Evolutionary conservation across 2,797 vertebrate genomes (phyloP), one percentile per base, ranked within the genome.

Genomic region (Myiotriccus ornatus): DNA sequence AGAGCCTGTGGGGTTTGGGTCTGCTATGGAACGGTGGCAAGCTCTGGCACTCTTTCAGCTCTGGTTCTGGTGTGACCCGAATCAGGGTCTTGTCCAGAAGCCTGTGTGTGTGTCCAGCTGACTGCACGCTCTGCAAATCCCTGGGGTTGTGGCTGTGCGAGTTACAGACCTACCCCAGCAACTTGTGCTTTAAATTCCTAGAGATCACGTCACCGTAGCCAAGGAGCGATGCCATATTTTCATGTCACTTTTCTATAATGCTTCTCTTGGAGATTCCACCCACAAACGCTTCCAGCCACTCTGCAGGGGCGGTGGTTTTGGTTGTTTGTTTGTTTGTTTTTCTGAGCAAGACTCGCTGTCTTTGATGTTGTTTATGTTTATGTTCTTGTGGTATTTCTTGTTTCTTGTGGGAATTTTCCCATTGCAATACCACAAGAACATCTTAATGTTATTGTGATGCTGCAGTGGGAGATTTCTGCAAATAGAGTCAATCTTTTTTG

Each of bases 51-150:
- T 32, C 30, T 0, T 9, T 59, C 41, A 50, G 35, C 41, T 75
- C 34, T 5, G 1, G 7, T 11, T 47, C 21, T 0, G 1, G 9
- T 35, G 34, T 47, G 37, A n/a, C 50, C 25, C 25, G 3, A 44
- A 16, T 3, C 52, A 25, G 37, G 69, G 17, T 78, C 43, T 65
- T 30, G 24, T 35, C 9, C 37, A 24, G 30, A 75, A 68, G 34
- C 46, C 20, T 0, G 0, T 41, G 27, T 0, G 0, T 22, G 18
- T 43, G 7, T 16, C 59, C 52, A 22, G 39, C 6, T 71, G 79
- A 41, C 59, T 68, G 32, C 22, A 7, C 0, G 1, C 35, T 80
- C 39, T 74, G 46, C 37, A 41, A 1, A 50, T 16, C 57, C 22
- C 16, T 7, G 46, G 10, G 35, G n/a, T 74, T 35, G 32, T 35